Percentiles rank a stretch among this genome's conserved stretches.
Conservation (phyloP, 2,888 invertebrate genomes). For the Zootermopsis nevadensis region DNA sequence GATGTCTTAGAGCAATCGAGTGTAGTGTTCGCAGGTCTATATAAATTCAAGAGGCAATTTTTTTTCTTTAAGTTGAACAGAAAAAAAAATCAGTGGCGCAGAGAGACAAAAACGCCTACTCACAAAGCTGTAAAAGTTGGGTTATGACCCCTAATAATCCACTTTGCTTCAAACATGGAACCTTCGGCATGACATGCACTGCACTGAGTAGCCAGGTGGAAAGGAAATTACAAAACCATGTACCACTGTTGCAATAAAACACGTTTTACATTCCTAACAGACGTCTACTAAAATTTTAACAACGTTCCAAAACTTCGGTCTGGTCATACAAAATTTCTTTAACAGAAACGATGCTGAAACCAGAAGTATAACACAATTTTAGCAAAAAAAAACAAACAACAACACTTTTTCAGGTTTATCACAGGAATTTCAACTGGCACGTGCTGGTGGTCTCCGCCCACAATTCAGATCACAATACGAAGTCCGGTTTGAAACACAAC, state of each 20-base stretch:
- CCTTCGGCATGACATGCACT: background rate
- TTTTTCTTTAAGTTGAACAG: background rate
- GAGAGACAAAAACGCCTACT: background rate
- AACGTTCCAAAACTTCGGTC: too few species aligned
- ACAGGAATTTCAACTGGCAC: background rate
- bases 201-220: background rate
- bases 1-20: too few species aligned
- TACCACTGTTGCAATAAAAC: too few species aligned
- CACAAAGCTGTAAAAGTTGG: background rate
- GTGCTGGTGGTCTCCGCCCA: background rate
- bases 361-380: background rate
- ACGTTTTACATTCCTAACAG: too few species aligned
- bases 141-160: background rate
- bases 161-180: background rate
- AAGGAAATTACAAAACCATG: too few species aligned
- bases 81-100: background rate
- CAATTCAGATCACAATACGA: background rate
- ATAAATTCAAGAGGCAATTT: background rate
- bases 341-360: too few species aligned
- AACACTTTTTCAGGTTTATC: background rate
- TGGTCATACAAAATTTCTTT: too few species aligned
- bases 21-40: background rate
- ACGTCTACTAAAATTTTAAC: too few species aligned
- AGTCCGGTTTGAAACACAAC: background rate
- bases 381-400: background rate